A percentile compares a stretch with the other conserved stretches of the same genome.
phyloP scores from a whole-genome alignment of 2,888 invertebrate species.

The Pimpla rufipes region DNA sequence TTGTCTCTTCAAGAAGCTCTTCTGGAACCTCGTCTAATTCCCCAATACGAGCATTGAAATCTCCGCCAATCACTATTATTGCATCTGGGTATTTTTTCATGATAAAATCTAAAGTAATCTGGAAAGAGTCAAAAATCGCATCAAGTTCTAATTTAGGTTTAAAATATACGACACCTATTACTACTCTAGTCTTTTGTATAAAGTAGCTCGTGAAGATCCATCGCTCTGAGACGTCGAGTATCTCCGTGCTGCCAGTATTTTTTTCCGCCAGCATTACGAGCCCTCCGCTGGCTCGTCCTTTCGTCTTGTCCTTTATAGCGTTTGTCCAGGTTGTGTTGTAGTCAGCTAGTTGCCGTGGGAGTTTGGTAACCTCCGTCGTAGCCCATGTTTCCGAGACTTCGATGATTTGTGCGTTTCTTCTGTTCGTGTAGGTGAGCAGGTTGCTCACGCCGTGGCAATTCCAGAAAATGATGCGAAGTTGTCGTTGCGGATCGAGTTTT shows the following conservation, averaged over 20 bases:
- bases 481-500: background rate
- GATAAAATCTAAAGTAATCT: background rate
- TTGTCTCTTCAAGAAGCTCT: conserved; percentile 7
- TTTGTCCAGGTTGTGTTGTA: background rate
- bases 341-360: background rate
- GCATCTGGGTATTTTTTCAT: conserved; percentile 14
- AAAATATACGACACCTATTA: conserved; percentile 2
- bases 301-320: background rate
- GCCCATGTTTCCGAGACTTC: conserved; percentile 25
- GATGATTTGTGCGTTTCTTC: background rate
- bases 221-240: conserved; percentile 3
- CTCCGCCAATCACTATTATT: background rate
- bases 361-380: background rate
- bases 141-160: conserved; percentile 2
- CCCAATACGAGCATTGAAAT: conserved; percentile 12
- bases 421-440: background rate
- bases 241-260: conserved; percentile 6
- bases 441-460: conserved; percentile 23
- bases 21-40: background rate
- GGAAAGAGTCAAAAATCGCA: conserved; percentile 7
- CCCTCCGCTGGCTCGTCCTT: background rate
- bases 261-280: background rate
- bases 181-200: conserved; percentile 2
- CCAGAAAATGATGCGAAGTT: conserved; percentile 24
- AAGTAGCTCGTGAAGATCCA: conserved; percentile 13